phyloP scores from a whole-genome alignment of 2,797 vertebrate genomes.

The Fistularia commersonii region DNA sequence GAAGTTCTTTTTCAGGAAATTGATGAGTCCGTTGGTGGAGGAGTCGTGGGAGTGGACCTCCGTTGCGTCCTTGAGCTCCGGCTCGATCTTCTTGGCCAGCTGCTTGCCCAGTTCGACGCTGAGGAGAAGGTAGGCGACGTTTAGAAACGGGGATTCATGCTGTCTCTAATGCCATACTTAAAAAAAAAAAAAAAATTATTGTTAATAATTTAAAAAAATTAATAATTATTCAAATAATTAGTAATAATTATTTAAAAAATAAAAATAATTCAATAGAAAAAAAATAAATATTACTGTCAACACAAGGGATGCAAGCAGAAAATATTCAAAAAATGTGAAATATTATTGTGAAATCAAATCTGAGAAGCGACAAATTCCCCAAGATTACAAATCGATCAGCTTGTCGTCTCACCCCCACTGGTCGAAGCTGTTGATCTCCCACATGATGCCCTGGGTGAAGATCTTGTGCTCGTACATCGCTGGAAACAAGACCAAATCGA shows the following conservation, averaged over 20 bases:
- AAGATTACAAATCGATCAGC: too few relatives aligned
- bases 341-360: too few relatives aligned
- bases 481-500: conserved; percentile 36
- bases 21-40: conserved; percentile 95
- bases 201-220: too few relatives aligned
- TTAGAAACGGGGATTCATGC: too few relatives aligned
- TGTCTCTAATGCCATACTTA: too few relatives aligned
- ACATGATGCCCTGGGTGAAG: conserved; percentile 93
- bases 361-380: too few relatives aligned
- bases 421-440: conserved; percentile 99
- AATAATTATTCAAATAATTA: too few relatives aligned
- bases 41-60: conserved; percentile 90
- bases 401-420: conserved; percentile 92
- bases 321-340: not conserved
- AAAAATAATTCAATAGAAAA: not conserved
- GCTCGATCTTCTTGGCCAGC: conserved; percentile 95
- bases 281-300: not conserved
- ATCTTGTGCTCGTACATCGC: conserved; percentile 99
- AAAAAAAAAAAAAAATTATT: too few relatives aligned
- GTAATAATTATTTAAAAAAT: not conserved
- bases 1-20: conserved; percentile 91
- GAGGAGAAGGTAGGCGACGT: not conserved
- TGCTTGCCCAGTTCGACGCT: conserved; percentile 97
- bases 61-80: conserved; percentile 82
- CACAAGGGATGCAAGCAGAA: not conserved